These are phyloP conservation scores for Plectrocnemia conspersa DNA, from an alignment of 1,140 invertebrate genomes.

Conservation along the genomic window DNA sequence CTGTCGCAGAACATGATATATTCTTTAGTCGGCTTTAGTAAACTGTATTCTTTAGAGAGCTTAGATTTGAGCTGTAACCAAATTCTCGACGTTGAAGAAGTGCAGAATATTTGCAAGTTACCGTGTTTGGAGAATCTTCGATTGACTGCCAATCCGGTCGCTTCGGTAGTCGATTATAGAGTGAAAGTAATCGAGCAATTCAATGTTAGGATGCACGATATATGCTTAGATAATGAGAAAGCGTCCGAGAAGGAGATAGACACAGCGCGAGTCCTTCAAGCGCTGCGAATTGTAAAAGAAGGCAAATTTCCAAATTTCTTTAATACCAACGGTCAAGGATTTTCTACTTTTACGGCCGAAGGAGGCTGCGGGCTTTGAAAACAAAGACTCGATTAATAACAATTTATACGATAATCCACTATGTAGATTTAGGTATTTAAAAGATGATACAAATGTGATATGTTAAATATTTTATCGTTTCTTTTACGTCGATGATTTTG, in stretches of 20 bases:
- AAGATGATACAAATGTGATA: too few relatives aligned
- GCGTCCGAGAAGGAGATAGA: conserved; percentile 85
- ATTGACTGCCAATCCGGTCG: conserved; percentile 85
- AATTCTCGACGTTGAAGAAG: conserved; percentile 75
- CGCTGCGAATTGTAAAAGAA: conserved; percentile 61
- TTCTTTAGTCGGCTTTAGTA: conserved; percentile 70
- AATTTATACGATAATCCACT: too few relatives aligned
- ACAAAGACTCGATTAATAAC: too few relatives aligned
- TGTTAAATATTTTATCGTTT: too few relatives aligned
- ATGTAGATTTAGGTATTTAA: too few relatives aligned
- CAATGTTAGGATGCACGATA: conserved; percentile 67
- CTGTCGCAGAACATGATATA: conserved; percentile 81
- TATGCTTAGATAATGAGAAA: conserved; percentile 82
- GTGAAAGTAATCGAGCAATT: conserved; percentile 83
- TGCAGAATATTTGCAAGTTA: conserved; percentile 71
- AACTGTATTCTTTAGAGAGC: conserved; percentile 77
- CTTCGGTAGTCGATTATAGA: conserved; percentile 80
- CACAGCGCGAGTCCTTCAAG: conserved; percentile 83
- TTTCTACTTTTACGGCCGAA: conserved; percentile 26
- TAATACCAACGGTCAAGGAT: conserved; percentile 25
- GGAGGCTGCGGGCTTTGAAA: conserved; percentile 32
- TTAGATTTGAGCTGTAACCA: conserved; percentile 84
- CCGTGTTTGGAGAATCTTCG: conserved; percentile 82
- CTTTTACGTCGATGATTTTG: neutral
- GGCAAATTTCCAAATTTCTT: conserved; percentile 48